Conservation (phyloP, 2,888 invertebrate species). For the Marasmarcha lunaedactyla region DNA sequence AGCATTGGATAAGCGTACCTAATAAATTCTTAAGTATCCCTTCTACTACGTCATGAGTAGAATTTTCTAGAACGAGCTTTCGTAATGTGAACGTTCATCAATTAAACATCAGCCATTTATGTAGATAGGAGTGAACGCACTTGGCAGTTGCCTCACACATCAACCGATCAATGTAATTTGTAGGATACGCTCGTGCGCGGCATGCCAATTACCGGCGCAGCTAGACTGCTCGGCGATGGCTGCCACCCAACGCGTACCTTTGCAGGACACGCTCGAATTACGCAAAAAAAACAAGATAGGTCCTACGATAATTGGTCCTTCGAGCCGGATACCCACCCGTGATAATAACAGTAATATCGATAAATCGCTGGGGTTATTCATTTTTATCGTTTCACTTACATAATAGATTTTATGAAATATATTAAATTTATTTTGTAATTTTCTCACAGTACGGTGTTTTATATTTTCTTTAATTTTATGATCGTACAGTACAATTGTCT, state of each 20-base stretch:
- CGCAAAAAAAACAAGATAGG: constrained; percentile 22
- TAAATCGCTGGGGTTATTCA: no score
- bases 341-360: constrained; percentile 3
- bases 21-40: no score
- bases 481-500: no score
- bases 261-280: constrained; percentile 3
- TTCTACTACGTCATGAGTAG: background rate
- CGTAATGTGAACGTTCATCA: constrained; percentile 3
- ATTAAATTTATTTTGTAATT: no score
- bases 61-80: constrained; percentile 1
- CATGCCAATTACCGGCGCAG: constrained; percentile 21
- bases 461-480: no score
- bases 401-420: no score
- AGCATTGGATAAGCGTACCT: no score
- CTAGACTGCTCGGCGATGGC: constrained; percentile 39
- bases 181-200: constrained; percentile 11
- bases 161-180: constrained; percentile 6
- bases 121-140: constrained; percentile 4
- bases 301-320: constrained; percentile 17
- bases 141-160: background rate
- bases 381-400: no score
- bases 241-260: constrained; percentile 31
- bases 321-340: constrained; percentile 15
- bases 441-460: no score
- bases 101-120: constrained; percentile 6